Evolutionary conservation across 1,140 invertebrate species (phyloP).

Genomic region (Dryas iulia): DNA sequence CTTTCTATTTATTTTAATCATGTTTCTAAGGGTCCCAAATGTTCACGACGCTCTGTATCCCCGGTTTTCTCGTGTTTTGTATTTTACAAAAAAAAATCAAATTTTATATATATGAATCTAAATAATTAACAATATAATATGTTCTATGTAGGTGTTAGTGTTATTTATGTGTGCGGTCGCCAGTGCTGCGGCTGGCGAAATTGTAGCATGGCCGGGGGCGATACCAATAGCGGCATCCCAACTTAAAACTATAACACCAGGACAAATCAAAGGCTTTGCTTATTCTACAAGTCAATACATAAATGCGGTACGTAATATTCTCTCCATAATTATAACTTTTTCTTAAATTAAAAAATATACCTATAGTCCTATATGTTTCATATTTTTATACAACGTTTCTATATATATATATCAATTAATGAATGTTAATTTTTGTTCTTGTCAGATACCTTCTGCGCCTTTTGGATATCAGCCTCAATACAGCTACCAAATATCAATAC

Average conservation of each 20-base stretch:
- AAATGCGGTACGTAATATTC: constrained; percentile 48
- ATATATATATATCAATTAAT: not conserved
- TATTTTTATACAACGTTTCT: no score
- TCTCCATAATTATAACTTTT: not conserved
- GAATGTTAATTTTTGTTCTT: constrained; percentile 24
- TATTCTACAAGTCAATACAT: constrained; percentile 66
- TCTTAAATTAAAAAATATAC: no score
- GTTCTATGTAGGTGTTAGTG: constrained; percentile 42
- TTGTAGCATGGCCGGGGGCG: constrained; percentile 56
- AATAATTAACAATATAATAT: not conserved
- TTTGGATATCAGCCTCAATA: constrained; percentile 50
- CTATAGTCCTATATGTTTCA: no score
- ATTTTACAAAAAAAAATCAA: no score
- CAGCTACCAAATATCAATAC: constrained; percentile 43
- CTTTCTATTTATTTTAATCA: no score
- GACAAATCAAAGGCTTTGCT: constrained; percentile 51
- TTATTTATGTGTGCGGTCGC: constrained; percentile 45
- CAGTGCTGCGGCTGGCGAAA: constrained; percentile 33
- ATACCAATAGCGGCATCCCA: constrained; percentile 33
- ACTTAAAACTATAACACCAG: constrained; percentile 42
- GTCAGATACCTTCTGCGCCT: constrained; percentile 46
- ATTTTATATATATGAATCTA: not conserved
- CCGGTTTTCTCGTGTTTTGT: no score
- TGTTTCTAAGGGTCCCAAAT: no score
- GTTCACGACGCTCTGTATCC: no score